These are phyloP conservation scores for Agriopis aurantiaria DNA, from an alignment of 2,888 invertebrate genomes.

Conservation along the genomic window DNA sequence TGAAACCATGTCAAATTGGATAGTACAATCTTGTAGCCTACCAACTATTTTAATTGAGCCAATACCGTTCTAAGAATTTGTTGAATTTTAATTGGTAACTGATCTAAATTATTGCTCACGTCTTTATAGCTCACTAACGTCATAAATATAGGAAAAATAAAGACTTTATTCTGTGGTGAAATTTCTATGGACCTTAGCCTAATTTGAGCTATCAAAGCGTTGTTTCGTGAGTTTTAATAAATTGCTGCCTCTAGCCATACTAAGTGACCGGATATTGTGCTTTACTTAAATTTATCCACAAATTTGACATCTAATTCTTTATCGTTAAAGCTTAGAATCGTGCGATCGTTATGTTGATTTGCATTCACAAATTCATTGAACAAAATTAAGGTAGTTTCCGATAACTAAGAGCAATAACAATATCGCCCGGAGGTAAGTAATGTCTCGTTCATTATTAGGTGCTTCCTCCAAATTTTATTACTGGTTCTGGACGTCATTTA, in stretches of 20 bases:
- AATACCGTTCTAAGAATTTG: conserved; percentile 36
- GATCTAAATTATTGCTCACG: conserved; percentile 44
- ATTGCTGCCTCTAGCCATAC: conserved; percentile 77
- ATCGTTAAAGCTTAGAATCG: conserved; percentile 46
- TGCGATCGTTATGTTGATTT: conserved; percentile 57
- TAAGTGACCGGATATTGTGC: conserved; percentile 80
- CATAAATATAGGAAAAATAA: conserved; percentile 65
- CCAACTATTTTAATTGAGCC: conserved; percentile 40
- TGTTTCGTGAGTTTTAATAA: conserved; percentile 77
- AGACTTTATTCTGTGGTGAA: conserved; percentile 68
- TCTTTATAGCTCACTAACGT: conserved; percentile 47
- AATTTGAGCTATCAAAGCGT: conserved; percentile 77
- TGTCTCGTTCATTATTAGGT: conserved; percentile 69
- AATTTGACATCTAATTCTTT: conserved; percentile 44
- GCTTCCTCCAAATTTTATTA: conserved; percentile 67
- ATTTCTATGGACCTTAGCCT: conserved; percentile 70
- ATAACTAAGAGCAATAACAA: conserved; percentile 76
- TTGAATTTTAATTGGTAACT: conserved; percentile 38
- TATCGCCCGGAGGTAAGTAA: conserved; percentile 69
- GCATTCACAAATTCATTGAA: conserved; percentile 82
- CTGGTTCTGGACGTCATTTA: conserved; percentile 45
- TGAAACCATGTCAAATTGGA: conserved; percentile 30
- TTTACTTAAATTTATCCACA: conserved; percentile 15
- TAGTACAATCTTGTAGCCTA: conserved; percentile 25
- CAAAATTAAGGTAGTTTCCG: conserved; percentile 82